phyloP scores from a whole-genome alignment of 2,888 invertebrate genomes.

The Baronia brevicornis region DNA sequence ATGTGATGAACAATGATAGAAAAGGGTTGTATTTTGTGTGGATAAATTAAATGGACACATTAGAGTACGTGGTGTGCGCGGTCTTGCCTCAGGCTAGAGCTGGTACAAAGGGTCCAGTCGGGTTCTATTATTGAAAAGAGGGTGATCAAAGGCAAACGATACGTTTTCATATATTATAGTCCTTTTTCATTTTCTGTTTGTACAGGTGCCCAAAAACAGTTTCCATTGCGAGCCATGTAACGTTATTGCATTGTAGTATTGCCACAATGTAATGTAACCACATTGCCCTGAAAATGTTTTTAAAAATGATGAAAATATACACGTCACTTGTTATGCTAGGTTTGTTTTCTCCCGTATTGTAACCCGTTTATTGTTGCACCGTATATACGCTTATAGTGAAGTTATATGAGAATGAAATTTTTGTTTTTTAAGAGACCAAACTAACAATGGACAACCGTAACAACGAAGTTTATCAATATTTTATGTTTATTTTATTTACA shows the following conservation, averaged over 20 bases:
- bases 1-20: slow-evolving; percentile 31
- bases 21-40: slow-evolving; percentile 33
- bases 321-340: slow-evolving; percentile 17
- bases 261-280: slow-evolving; percentile 25
- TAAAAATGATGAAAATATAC: slow-evolving; percentile 21
- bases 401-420: slow-evolving; percentile 11
- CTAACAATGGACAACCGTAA: slow-evolving; percentile 10
- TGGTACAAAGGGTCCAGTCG: slow-evolving; percentile 47
- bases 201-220: slow-evolving; percentile 48
- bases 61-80: slow-evolving; percentile 32
- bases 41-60: slow-evolving; percentile 63
- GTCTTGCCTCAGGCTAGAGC: slow-evolving; percentile 39
- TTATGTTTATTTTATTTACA: slow-evolving; percentile 13
- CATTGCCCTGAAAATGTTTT: slow-evolving; percentile 23
- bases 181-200: slow-evolving; percentile 51
- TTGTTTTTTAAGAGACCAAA: slow-evolving; percentile 9
- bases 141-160: slow-evolving; percentile 67
- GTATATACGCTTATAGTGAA: slow-evolving; percentile 3
- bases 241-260: slow-evolving; percentile 33
- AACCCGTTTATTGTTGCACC: slow-evolving; percentile 14
- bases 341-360: slow-evolving; percentile 19
- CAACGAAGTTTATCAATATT: slow-evolving; percentile 13
- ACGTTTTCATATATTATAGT: slow-evolving; percentile 56
- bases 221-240: slow-evolving; percentile 38
- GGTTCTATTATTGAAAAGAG: slow-evolving; percentile 67